phyloP scores from a whole-genome alignment of 2,888 invertebrate genomes.

The Cheilosia grossa region DNA sequence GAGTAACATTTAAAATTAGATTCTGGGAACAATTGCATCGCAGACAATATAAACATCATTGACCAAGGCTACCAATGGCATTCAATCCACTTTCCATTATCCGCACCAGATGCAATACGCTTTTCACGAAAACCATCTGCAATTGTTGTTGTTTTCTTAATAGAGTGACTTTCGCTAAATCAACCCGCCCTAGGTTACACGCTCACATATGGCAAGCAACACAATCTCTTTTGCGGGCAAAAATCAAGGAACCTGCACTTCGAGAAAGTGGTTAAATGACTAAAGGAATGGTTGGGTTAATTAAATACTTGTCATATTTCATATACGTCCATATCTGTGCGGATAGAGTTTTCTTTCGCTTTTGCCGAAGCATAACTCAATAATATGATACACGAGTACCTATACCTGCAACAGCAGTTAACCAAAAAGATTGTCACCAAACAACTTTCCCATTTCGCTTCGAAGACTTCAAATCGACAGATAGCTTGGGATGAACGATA shows the following conservation, averaged over 20 bases:
- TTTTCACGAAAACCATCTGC: constrained; percentile 11
- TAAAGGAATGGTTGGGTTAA: constrained; percentile 41
- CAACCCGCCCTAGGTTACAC: constrained; percentile 33
- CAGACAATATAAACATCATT: too few relatives aligned
- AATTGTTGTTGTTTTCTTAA: constrained; percentile 30
- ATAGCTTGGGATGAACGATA: constrained; percentile 19
- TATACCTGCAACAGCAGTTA: constrained; percentile 11
- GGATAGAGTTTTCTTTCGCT: constrained; percentile 18
- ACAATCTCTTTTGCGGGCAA: constrained; percentile 6
- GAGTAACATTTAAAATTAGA: too few relatives aligned
- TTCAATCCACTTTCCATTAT: constrained; percentile 3
- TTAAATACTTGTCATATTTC: constrained; percentile 61
- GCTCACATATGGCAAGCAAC: background rate
- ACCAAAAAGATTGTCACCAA: constrained; percentile 60
- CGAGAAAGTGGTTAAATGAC: constrained; percentile 56
- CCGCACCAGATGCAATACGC: too few relatives aligned
- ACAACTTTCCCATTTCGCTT: constrained; percentile 64
- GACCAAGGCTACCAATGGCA: background rate
- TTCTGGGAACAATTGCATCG: too few relatives aligned
- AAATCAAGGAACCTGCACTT: constrained; percentile 19
- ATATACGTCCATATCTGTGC: constrained; percentile 25
- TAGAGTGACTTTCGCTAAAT: constrained; percentile 57
- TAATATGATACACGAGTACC: background rate
- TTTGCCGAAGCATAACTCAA: constrained; percentile 6
- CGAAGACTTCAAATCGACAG: constrained; percentile 36